Percentiles rank a stretch among this genome's conserved stretches.
These are phyloP conservation scores for Macrocentrus cingulum DNA, from an alignment of 1,140 invertebrate genomes.

Conservation along the genomic window DNA sequence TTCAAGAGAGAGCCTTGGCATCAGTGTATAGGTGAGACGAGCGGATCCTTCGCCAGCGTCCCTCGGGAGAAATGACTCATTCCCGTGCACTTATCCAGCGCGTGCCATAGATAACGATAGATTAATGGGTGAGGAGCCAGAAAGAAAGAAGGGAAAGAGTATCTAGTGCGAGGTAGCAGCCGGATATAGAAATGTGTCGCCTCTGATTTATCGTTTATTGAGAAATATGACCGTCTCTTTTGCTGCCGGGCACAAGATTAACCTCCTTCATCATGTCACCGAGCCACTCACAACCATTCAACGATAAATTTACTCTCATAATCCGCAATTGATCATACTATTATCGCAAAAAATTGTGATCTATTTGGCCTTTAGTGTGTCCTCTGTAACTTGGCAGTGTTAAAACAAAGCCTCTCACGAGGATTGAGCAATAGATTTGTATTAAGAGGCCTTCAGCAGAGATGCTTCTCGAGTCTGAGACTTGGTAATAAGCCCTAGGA, in stretches of 20 bases:
- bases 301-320: constrained; percentile 18
- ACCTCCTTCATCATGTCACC: constrained; percentile 24
- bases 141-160: constrained; percentile 18
- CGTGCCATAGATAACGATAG: constrained; percentile 37
- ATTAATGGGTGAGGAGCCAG: constrained; percentile 32
- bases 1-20: constrained; percentile 4
- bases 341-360: not conserved
- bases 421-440: no score
- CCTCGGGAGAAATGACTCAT: constrained; percentile 39
- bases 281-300: constrained; percentile 2
- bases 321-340: constrained; percentile 2
- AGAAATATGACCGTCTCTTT: constrained; percentile 36
- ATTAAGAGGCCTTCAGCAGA: no score
- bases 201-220: constrained; percentile 38
- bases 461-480: constrained; percentile 13
- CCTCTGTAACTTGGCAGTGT: no score
- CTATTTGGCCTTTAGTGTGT: no score
- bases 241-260: constrained; percentile 30
- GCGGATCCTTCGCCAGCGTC: constrained; percentile 29
- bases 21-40: constrained; percentile 23
- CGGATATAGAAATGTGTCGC: constrained; percentile 8
- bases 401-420: no score
- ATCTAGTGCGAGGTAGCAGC: constrained; percentile 7
- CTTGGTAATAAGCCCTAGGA: constrained; percentile 32
- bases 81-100: constrained; percentile 36